A percentile compares a stretch with the other conserved stretches of the same genome.
Conservation (phyloP, 2,797 vertebrate genomes). For the Epinephelus awoara region DNA sequence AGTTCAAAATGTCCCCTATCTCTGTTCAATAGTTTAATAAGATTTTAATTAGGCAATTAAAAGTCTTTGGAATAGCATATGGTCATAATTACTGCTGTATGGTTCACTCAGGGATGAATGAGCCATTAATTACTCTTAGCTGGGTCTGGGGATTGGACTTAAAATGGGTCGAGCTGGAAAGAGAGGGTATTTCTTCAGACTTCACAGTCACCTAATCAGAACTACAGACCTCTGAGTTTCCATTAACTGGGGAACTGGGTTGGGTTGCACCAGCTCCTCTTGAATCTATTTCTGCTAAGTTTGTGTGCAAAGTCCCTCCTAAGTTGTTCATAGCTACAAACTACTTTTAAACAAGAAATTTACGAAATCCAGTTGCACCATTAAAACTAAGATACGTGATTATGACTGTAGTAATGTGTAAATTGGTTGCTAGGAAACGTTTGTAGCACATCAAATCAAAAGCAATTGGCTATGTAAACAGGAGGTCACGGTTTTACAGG, state of each 20-base stretch:
- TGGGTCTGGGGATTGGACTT: slow-evolving; percentile 74
- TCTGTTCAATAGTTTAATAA: slow-evolving; percentile 83
- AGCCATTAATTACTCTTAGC: slow-evolving; percentile 85
- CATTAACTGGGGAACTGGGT: slow-evolving; percentile 15
- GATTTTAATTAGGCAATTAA: slow-evolving; percentile 88
- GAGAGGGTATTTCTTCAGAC: slow-evolving; percentile 47
- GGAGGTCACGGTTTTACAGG: background rate
- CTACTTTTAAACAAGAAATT: background rate
- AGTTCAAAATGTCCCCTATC: slow-evolving; percentile 82
- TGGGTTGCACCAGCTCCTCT: background rate
- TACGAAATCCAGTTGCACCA: background rate
- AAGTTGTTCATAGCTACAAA: slow-evolving; percentile 8
- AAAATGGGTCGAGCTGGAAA: slow-evolving; percentile 60
- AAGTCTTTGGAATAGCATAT: slow-evolving; percentile 85
- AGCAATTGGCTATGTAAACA: background rate
- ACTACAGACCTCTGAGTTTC: slow-evolving; percentile 54
- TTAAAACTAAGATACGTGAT: background rate
- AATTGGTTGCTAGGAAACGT: background rate
- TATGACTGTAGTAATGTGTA: background rate
- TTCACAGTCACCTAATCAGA: slow-evolving; percentile 59
- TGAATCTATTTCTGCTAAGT: slow-evolving; percentile 28
- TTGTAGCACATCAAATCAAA: background rate
- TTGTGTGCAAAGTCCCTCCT: slow-evolving; percentile 13
- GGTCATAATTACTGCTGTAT: slow-evolving; percentile 83
- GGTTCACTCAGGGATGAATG: slow-evolving; percentile 81